Conservation (phyloP, 1,140 invertebrate species). For the Halotydeus destructor region DNA sequence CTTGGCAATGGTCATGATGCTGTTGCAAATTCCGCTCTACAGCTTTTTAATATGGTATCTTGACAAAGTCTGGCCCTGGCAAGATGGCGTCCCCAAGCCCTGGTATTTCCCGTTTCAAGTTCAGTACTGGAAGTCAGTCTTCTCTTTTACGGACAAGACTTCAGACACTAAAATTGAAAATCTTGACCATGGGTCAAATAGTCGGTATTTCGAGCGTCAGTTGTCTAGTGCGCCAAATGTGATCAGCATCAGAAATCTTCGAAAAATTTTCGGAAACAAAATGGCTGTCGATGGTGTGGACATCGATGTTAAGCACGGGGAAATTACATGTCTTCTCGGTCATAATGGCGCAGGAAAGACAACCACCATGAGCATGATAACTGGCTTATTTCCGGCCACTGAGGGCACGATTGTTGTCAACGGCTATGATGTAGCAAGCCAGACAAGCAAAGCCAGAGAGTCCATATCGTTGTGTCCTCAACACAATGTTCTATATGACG, state of each 20-base stretch:
- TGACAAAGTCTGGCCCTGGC: constrained; percentile 21
- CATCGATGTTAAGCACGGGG: constrained; percentile 50
- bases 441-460: constrained; percentile 33
- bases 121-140: too few relatives aligned
- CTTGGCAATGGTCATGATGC: too few relatives aligned
- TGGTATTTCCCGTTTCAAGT: constrained; percentile 30
- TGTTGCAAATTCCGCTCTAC: too few relatives aligned
- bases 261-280: constrained; percentile 14
- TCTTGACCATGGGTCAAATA: too few relatives aligned
- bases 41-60: constrained; percentile 19
- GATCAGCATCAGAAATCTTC: too few relatives aligned
- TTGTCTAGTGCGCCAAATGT: too few relatives aligned
- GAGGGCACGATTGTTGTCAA: constrained; percentile 42
- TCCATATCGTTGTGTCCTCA: constrained; percentile 75
- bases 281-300: constrained; percentile 45
- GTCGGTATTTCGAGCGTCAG: too few relatives aligned
- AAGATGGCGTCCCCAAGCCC: constrained; percentile 27
- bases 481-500: constrained; percentile 27
- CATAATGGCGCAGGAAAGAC: constrained; percentile 50
- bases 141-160: too few relatives aligned
- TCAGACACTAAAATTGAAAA: too few relatives aligned
- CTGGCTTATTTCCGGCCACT: constrained; percentile 41
- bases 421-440: constrained; percentile 36
- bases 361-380: constrained; percentile 58
- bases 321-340: constrained; percentile 55